Evolutionary conservation across 2,888 invertebrate genomes (phyloP).

Genomic region (Chymomyza amoena): DNA sequence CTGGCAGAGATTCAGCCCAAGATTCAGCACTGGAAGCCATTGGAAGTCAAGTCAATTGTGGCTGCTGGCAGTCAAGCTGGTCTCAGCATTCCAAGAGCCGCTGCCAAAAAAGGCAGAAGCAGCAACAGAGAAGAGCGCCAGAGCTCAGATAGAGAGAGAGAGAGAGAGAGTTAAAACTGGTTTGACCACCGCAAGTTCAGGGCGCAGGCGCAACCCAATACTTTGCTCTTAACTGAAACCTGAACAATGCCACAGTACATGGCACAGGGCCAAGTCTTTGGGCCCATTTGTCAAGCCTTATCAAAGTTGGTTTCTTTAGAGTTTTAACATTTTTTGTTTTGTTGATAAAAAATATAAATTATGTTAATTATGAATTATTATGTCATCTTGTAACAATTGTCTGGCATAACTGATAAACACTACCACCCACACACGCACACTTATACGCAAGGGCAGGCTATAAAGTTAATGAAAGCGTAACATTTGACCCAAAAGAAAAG

Average conservation of each 20-base stretch:
- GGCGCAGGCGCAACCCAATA: constrained; percentile 31
- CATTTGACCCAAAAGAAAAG: too few relatives aligned
- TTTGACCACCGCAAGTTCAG: constrained; percentile 56
- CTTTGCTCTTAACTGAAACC: background rate
- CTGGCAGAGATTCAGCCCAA: constrained; percentile 28
- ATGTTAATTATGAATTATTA: background rate
- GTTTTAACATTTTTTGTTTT: background rate
- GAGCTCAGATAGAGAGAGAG: background rate
- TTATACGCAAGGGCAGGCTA: background rate
- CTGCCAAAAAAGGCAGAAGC: background rate
- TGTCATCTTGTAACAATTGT: background rate
- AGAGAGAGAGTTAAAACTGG: constrained; percentile 55
- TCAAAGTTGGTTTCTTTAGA: background rate
- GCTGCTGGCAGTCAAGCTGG: background rate
- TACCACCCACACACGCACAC: background rate
- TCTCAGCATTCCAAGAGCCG: background rate
- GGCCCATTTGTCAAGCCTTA: background rate
- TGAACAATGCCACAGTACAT: background rate
- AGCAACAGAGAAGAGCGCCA: background rate
- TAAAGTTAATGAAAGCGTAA: too few relatives aligned
- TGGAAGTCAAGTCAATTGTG: background rate
- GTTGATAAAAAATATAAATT: background rate
- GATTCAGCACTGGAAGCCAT: constrained; percentile 1
- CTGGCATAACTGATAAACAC: background rate
- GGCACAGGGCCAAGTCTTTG: background rate